phyloP scores from a whole-genome alignment of 2,888 invertebrate genomes.

The Cordilura impudica region DNA sequence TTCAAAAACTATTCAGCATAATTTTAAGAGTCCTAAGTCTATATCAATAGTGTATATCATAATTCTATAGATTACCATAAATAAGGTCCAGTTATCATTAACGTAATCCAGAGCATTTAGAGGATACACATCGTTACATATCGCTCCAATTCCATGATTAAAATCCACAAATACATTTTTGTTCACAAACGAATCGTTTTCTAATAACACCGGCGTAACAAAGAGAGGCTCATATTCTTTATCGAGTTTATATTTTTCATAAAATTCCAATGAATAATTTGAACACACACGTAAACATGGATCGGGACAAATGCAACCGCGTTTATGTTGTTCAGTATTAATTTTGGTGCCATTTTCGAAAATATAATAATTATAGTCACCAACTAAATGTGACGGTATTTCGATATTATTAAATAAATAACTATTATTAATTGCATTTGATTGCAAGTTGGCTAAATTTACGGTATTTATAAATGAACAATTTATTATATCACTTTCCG shows the following conservation, averaged over 20 bases:
- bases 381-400: background rate
- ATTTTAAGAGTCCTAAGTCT: too few relatives aligned
- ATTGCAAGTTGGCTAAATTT: background rate
- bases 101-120: background rate
- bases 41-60: too few relatives aligned
- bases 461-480: conserved; percentile 4
- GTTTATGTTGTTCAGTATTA: background rate
- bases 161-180: background rate
- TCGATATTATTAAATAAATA: background rate
- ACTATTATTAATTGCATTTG: background rate
- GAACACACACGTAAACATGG: conserved; percentile 3
- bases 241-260: background rate
- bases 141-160: background rate
- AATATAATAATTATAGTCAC: background rate
- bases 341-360: background rate
- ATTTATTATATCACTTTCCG: conserved; percentile 10
- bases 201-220: background rate
- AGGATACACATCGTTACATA: background rate
- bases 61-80: conserved; percentile 5
- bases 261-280: background rate
- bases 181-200: background rate
- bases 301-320: background rate
- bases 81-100: background rate
- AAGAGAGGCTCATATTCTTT: background rate
- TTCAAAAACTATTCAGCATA: too few relatives aligned